These are phyloP conservation scores for Nysson spinosus DNA, from an alignment of 2,888 invertebrate species.

Conservation along the genomic window DNA sequence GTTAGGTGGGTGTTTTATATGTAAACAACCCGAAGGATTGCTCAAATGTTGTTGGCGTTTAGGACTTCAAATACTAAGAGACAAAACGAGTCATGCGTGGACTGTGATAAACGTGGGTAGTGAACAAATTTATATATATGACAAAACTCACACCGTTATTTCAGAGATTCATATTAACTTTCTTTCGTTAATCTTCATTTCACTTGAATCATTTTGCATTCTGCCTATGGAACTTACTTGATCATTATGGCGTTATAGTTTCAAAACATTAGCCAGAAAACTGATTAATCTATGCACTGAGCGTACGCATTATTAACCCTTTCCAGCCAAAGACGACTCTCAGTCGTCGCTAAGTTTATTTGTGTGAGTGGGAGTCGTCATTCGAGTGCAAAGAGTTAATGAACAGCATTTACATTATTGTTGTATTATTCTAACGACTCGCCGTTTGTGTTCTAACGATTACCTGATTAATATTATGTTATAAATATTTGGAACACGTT, in stretches of 20 bases:
- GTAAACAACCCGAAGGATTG: constrained; percentile 70
- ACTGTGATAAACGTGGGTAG: constrained; percentile 75
- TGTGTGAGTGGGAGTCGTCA: no score
- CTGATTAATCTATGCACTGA: constrained; percentile 17
- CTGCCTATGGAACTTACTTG: constrained; percentile 64
- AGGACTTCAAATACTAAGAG: constrained; percentile 72
- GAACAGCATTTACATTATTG: constrained; percentile 52
- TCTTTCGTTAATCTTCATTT: constrained; percentile 45
- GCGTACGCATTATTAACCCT: no score
- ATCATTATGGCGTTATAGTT: constrained; percentile 8
- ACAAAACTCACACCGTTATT: constrained; percentile 57
- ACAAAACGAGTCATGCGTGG: constrained; percentile 76
- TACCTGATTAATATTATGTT: constrained; percentile 48
- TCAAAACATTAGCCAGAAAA: constrained; percentile 1
- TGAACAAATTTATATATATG: constrained; percentile 63
- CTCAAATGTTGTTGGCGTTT: constrained; percentile 76
- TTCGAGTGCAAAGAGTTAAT: no score
- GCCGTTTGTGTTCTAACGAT: constrained; percentile 57
- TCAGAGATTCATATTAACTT: constrained; percentile 48
- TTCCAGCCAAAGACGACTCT: no score
- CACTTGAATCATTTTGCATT: constrained; percentile 33
- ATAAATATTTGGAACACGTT: constrained; percentile 34
- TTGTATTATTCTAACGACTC: constrained; percentile 49
- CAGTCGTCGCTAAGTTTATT: no score
- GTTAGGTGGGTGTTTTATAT: constrained; percentile 59